Base-by-base conservation (phyloP, 2,888 invertebrate genomes). In the Ctenicera cuprea region DNA sequence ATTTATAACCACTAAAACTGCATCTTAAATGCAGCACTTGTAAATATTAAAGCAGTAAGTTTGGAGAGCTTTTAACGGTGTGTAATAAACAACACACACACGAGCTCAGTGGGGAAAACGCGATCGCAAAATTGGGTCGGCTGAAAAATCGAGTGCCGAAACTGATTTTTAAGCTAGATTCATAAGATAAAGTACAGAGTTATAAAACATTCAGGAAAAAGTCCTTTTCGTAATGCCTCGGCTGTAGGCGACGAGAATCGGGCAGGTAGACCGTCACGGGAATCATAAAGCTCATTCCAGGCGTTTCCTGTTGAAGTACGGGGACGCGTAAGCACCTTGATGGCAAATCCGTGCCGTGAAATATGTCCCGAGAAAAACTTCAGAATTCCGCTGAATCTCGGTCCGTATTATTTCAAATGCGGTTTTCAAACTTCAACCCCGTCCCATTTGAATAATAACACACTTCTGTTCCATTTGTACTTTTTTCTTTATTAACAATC, bases 231-330 rank as follows among this genome's bases (percentile, higher is more conserved):
- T 73, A 73, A 73, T 73, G 69, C 48, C 64, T 65, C 62, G 64
- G 64, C 64, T 41, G 69, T 22, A 52, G 65, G 69, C 73, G 69
- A 65, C 71, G 71, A 48, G 63, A 43, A 59, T 65, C 71, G 71
- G 66, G 54, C 74, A 74, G 74, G 67, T 71, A 66, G 66, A 76
- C 66, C 72, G 71, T 72, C 74, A 65, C 74, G 76, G 74, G 76
- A 71, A 75, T 76, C 76, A 61, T 76, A 76, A 76, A 76, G 74
- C 74, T 75, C 76, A 75, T 76, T 71, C 74, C 75, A 73, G 65
- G 67, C 74, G 68, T 71, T 75, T 75, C 64, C 74, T 68, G 71
- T 54, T 71, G 67, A 71, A 75, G 69, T 61, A 74, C 63, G 65
- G 74, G 70, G 70, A 74, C 71, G 74, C 63, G 52, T 70, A 76